Conservation (phyloP, 2,797 vertebrate genomes). For the Astyanax mexicanus region DNA sequence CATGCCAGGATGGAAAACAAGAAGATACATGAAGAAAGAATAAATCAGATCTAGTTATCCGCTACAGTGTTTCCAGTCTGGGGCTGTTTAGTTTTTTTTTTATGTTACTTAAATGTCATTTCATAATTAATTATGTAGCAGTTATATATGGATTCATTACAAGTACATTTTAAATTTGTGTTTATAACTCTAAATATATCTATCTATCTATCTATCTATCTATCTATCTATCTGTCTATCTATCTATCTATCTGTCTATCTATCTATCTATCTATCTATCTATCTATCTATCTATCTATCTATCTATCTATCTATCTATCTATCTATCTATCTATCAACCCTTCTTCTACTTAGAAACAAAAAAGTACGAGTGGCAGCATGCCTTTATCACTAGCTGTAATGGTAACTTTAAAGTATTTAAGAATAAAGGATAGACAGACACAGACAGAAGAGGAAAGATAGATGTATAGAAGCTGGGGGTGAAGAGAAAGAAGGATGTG, state of each 20-base stretch:
- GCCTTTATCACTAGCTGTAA: background rate
- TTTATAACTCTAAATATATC: too few relatives aligned
- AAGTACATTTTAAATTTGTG: too few relatives aligned
- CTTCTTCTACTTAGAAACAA: too few relatives aligned
- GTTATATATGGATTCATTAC: too few relatives aligned
- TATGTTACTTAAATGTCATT: background rate
- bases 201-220: too few relatives aligned
- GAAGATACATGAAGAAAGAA: background rate
- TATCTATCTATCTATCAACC: too few relatives aligned
- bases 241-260: too few relatives aligned
- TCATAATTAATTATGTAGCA: background rate
- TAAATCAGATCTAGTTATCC: background rate
- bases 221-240: too few relatives aligned
- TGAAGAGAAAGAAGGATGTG: conserved; percentile 7
- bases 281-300: too few relatives aligned
- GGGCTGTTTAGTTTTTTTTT: too few relatives aligned
- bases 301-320: too few relatives aligned
- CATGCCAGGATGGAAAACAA: conserved; percentile 3
- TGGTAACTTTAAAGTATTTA: background rate
- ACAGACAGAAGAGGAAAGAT: background rate
- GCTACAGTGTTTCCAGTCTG: background rate
- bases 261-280: too few relatives aligned
- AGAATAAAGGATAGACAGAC: background rate
- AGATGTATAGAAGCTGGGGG: background rate
- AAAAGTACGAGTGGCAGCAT: background rate